Base-by-base conservation (phyloP, 2,797 vertebrate species). In the Tenualosa ilisha region DNA sequence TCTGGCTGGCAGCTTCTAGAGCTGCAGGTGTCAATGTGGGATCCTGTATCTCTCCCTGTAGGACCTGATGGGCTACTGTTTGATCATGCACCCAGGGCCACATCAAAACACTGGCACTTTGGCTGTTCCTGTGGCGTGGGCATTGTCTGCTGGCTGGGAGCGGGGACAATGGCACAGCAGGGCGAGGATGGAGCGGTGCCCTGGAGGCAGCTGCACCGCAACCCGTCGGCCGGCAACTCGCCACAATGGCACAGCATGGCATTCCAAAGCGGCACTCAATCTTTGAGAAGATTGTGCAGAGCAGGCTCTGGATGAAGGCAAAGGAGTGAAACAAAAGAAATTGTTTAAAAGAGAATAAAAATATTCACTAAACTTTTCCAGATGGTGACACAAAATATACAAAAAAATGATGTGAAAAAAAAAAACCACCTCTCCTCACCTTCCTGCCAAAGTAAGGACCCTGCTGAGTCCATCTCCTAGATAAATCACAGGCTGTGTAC, bases 191-290 rank as follows among this genome's bases (percentile, higher is more conserved):
- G 87, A 92, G 90, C 83, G 84, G 86, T 89, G 86, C 89, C 86
- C 87, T 84, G 31, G 86, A 90, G 90, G 90, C 92, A 93, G 92
- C 92, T 93, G 92, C 91, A 89, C 88, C 86, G 84, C 89, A 81
- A 68, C 82, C 81, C 56, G 20, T 87, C 86, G 79, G 81, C 84
- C 84, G 75, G 84, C 85, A 75, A 75, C 43, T 51, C 61, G n/a
- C 81, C 88, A 94, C 93, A 94, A 94, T 93, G 90, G 91, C 92
- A 89, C 93, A 94, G 93, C 93, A 86, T 92, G 93, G 86, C 84
- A 89, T 85, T 90, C 82, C 82, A 82, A 81, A 82, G 83, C 88
- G 90, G 83, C 88, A 90, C 86, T 20, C 89, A 85, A 89, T 88
- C 86, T 88, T 89, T 84, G 86, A 85, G 81, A 50, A 22, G 63